Base-by-base conservation (phyloP, 2,888 invertebrate species). In the Petrolisthes cinctipes region DNA sequence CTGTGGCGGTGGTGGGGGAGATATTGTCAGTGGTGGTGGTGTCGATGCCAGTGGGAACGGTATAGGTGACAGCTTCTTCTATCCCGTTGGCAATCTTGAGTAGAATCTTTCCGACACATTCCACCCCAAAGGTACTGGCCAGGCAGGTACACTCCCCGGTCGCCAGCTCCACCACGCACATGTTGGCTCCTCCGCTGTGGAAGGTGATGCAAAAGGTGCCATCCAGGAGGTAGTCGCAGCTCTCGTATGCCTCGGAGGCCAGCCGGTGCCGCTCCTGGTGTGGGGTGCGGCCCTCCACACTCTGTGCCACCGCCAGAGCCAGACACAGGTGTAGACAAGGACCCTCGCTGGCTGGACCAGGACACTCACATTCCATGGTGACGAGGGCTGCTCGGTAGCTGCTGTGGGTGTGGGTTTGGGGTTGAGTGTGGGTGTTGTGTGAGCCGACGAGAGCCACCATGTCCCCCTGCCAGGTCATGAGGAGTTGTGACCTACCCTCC, bases 351-450 rank as follows among this genome's bases (percentile, higher is more conserved):
- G 85, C 73, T 5, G 57, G 85, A 9, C n/a, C 37, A 7, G 88
- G 88, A 85, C 88, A 88, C 68, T 88, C 88, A 53, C 88, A 88
- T 68, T 88, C 88, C 85, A 88, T 85, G 14, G 88, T 88, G 14
- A 85, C 37, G 11, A 88, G 78, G 61, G 76, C 85, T 75, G 78
- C 79, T 5, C 85, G 78, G 82, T 88, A 88, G 78, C 68, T 68
- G 1, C 76, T 85, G 23, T 88, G 85, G 9, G 78, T 53, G n/a
- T 71, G 37, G 11, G 76, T 82, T 37, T 37, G 37, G 37, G 37
- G 37, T 37, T 37, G 37, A 37, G 37, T 1, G 37, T 37, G 37
- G 37, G 37, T 37, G 37, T 37, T 37, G 56, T 88, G 82, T n/a
- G 82, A 88, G 53, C 85, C 85, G 37, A 88, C 78, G 53, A 73